Percentiles rank a stretch among this genome's conserved stretches.
phyloP scores from a whole-genome alignment of 2,797 vertebrate species.

The Gorsachius magnificus region DNA sequence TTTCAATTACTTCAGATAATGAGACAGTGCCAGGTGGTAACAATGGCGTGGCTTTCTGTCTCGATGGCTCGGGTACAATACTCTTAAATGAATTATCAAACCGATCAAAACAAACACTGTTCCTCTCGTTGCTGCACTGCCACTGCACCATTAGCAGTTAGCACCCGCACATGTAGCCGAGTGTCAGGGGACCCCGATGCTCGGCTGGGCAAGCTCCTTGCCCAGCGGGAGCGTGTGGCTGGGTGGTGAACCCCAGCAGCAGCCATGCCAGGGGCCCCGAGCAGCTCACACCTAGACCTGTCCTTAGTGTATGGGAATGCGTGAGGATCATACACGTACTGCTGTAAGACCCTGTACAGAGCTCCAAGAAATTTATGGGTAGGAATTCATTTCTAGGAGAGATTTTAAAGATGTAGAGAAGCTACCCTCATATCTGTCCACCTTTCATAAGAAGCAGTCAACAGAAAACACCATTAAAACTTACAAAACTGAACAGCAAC shows the following conservation, averaged over 20 bases:
- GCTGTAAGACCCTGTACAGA: not conserved
- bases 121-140: not conserved
- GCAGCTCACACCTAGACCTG: too few species aligned
- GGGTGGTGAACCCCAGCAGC: not conserved
- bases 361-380: not conserved
- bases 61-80: conserved; percentile 12
- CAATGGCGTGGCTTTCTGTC: conserved; percentile 32
- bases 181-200: not conserved
- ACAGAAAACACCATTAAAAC: not conserved
- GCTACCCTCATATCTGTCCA: fast-evolving
- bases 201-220: not conserved
- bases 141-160: not conserved
- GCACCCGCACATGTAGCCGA: not conserved
- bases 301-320: fast-evolving
- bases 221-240: not conserved
- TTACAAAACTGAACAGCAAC: not conserved
- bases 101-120: conserved; percentile 19
- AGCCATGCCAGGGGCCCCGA: not conserved
- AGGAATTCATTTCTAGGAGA: not conserved
- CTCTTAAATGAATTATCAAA: conserved; percentile 21
- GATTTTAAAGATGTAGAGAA: not conserved
- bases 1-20: conserved; percentile 40
- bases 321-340: fast-evolving
- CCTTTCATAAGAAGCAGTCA: not conserved
- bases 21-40: conserved; percentile 15